These are phyloP conservation scores for Mesaphorura yosii DNA, from an alignment of 1,140 invertebrate species.

Conservation along the genomic window DNA sequence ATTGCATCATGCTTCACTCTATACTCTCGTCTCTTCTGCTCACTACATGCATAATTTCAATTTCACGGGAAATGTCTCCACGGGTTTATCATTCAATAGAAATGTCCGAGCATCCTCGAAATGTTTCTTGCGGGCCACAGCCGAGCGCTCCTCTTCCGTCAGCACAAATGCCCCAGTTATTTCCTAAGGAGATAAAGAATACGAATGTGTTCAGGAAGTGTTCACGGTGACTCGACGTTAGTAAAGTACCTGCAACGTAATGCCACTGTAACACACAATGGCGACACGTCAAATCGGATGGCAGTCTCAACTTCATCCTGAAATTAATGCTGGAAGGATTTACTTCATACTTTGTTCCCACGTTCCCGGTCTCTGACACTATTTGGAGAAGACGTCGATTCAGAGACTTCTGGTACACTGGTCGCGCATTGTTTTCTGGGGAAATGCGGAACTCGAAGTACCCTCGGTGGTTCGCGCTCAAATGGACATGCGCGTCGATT, in stretches of 20 bases:
- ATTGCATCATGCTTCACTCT: too few species aligned
- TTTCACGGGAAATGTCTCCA: too few species aligned
- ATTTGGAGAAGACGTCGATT: constrained; percentile 53
- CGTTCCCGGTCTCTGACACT: constrained; percentile 39
- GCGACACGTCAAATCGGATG: constrained; percentile 52
- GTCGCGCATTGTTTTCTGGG: constrained; percentile 44
- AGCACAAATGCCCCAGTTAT: constrained; percentile 45
- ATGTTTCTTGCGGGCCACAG: constrained; percentile 76
- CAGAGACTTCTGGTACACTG: constrained; percentile 58
- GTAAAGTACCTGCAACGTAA: constrained; percentile 2
- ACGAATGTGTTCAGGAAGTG: too few species aligned
- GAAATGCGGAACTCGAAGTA: constrained; percentile 81
- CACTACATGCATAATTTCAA: too few species aligned
- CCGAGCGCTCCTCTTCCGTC: constrained; percentile 21
- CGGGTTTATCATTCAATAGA: constrained; percentile 47
- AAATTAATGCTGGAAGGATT: constrained; percentile 37
- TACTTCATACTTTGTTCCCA: constrained; percentile 33
- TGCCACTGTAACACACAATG: constrained; percentile 73
- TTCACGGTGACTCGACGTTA: too few species aligned
- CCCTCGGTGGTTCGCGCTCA: constrained; percentile 40
- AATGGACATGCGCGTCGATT: constrained; percentile 22
- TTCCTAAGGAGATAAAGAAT: constrained; percentile 35
- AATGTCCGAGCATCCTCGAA: constrained; percentile 72
- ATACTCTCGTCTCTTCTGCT: too few species aligned
- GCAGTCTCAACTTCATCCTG: constrained; percentile 57